Percentiles rank a stretch among this genome's conserved stretches.
Conservation (phyloP, 2,888 invertebrate genomes). For the Frankliniella fusca region DNA sequence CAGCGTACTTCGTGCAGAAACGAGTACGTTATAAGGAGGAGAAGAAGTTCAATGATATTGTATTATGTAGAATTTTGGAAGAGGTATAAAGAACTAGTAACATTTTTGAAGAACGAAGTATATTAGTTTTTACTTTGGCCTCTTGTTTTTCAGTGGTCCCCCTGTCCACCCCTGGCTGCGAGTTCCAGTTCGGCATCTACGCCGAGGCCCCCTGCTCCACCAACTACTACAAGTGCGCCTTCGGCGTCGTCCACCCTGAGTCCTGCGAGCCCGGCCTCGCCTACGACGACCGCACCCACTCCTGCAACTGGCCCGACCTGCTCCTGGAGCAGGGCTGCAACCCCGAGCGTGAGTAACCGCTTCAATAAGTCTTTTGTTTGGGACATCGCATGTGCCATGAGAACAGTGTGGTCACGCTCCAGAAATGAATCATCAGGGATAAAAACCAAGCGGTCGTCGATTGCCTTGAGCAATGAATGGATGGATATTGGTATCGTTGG, state of each 20-base stretch:
- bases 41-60: too few relatives aligned
- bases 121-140: too few relatives aligned
- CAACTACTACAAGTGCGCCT: constrained; percentile 79
- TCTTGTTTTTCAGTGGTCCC: constrained; percentile 63
- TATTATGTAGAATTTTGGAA: constrained; percentile 7
- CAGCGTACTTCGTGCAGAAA: too few relatives aligned
- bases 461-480: too few relatives aligned
- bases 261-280: constrained; percentile 83
- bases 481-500: too few relatives aligned
- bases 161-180: constrained; percentile 75
- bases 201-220: constrained; percentile 78
- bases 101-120: too few relatives aligned
- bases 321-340: constrained; percentile 74
- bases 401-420: constrained; percentile 5
- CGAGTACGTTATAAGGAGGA: too few relatives aligned
- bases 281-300: constrained; percentile 81
- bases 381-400: not conserved
- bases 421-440: too few relatives aligned
- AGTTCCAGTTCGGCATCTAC: constrained; percentile 85
- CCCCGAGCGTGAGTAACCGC: constrained; percentile 65
- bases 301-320: constrained; percentile 92
- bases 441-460: too few relatives aligned
- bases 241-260: constrained; percentile 73
- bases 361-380: constrained; percentile 28
- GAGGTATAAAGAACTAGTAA: too few relatives aligned